phyloP scores from a whole-genome alignment of 2,113 vertebrate genomes.

The Orthonyx spaldingii region DNA sequence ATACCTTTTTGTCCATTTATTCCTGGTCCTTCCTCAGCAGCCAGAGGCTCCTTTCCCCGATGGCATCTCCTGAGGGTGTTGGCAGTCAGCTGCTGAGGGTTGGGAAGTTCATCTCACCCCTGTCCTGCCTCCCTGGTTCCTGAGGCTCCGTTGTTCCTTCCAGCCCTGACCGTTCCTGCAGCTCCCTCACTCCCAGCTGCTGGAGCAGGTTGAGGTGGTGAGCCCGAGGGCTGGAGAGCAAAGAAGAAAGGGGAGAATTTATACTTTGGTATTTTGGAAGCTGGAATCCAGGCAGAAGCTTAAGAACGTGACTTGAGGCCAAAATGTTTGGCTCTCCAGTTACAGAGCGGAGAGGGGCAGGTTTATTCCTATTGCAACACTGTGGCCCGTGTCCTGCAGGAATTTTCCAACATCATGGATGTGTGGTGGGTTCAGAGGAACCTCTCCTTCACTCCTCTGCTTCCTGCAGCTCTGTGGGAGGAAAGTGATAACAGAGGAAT shows the following conservation, averaged over 20 bases:
- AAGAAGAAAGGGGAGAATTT: constrained; percentile 26
- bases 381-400: neutral
- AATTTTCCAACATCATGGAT: neutral
- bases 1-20: constrained; percentile 5
- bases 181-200: neutral
- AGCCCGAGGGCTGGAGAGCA: neutral
- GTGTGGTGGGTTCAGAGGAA: neutral
- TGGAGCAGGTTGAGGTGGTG: constrained; percentile 29
- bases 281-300: constrained; percentile 54
- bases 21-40: neutral
- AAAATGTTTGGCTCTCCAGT: constrained; percentile 34
- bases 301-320: constrained; percentile 51
- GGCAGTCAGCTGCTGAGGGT: neutral
- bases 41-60: neutral
- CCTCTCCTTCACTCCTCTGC: neutral
- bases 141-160: neutral
- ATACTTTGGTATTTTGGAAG: constrained; percentile 49
- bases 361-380: constrained; percentile 23
- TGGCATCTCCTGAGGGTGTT: neutral
- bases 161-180: neutral
- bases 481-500: neutral
- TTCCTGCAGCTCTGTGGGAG: neutral
- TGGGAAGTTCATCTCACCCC: neutral
- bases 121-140: neutral
- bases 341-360: neutral